Percentiles rank a stretch among this genome's conserved stretches.
Conservation (phyloP, 2,888 invertebrate genomes). For the Coenonympha glycerion region DNA sequence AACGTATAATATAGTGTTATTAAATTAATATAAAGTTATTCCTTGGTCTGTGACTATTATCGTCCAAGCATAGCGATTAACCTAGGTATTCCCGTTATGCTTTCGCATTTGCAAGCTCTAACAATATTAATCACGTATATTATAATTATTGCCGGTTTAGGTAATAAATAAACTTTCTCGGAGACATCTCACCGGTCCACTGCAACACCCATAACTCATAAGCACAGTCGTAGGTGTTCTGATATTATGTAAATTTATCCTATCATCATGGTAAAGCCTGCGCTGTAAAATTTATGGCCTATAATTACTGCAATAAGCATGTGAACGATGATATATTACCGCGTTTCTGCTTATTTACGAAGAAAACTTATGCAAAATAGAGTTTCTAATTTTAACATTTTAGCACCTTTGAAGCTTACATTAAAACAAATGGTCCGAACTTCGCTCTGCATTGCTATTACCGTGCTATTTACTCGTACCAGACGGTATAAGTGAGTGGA, state of each 20-base stretch:
- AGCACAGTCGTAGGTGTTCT: not conserved
- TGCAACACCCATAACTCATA: not conserved
- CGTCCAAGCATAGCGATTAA: too few species aligned
- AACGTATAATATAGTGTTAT: too few species aligned
- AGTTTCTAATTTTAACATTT: not conserved
- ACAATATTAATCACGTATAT: too few species aligned
- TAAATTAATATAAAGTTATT: too few species aligned
- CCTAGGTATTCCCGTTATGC: not conserved
- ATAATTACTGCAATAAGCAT: constrained; percentile 1
- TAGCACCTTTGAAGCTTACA: not conserved
- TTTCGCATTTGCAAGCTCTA: not conserved
- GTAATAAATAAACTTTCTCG: constrained; percentile 18
- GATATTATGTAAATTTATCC: constrained; percentile 1
- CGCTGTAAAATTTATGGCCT: not conserved
- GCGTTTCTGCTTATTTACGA: not conserved
- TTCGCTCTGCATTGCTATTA: not conserved
- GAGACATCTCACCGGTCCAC: not conserved
- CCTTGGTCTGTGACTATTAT: too few species aligned
- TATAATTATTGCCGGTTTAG: constrained; percentile 1
- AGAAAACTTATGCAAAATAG: not conserved
- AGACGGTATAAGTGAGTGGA: not conserved
- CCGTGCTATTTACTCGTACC: too few species aligned
- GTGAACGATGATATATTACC: not conserved
- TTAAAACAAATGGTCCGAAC: not conserved
- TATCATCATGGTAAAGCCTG: not conserved